These are phyloP conservation scores for Arenaria interpres DNA, from an alignment of 2,113 vertebrate species.

Conservation along the genomic window DNA sequence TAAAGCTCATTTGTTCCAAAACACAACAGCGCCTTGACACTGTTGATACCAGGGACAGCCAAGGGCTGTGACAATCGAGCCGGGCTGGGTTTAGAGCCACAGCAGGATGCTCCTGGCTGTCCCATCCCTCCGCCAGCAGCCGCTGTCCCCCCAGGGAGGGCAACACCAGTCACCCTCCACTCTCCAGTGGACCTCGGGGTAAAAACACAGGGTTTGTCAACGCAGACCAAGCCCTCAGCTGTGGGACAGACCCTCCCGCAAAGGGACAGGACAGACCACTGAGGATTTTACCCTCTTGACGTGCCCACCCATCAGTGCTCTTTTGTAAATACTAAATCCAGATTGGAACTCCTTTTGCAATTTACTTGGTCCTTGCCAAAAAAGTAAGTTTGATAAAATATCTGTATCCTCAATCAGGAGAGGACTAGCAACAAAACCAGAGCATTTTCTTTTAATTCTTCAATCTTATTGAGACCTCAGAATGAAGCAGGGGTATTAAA, in stretches of 20 bases:
- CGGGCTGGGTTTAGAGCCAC: neutral
- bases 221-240: neutral
- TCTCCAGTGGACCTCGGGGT: neutral
- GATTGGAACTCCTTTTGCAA: neutral
- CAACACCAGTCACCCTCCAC: neutral
- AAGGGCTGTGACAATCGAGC: neutral
- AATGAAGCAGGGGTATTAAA: neutral
- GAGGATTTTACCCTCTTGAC: neutral
- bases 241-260: neutral
- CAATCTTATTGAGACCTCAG: neutral
- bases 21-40: neutral
- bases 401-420: neutral
- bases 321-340: neutral
- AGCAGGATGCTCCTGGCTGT: neutral
- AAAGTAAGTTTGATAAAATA: neutral
- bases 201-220: neutral
- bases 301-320: accelerated
- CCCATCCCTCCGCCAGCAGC: neutral
- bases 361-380: neutral
- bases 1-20: conserved; percentile 27
- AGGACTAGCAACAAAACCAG: neutral
- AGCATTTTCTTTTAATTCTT: neutral
- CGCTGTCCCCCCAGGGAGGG: neutral
- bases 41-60: neutral
- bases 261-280: neutral